Conservation (phyloP, 2,888 invertebrate species). For the Cerastis rubricosa region DNA sequence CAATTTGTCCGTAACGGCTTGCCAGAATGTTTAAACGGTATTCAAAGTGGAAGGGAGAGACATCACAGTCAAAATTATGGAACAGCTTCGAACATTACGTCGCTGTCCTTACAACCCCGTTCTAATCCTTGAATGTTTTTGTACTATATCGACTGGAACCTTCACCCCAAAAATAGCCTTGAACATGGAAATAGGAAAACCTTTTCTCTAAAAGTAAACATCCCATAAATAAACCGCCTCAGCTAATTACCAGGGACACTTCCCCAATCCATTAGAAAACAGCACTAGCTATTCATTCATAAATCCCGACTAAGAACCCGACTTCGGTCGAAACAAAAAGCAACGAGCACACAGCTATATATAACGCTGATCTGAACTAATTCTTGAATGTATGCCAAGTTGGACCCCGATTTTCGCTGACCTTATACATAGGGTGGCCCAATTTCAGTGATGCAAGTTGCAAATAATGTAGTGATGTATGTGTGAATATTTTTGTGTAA, state of each 20-base stretch:
- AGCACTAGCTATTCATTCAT: conserved; percentile 52
- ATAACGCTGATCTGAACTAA: conserved; percentile 71
- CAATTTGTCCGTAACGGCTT: no score
- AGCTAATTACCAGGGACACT: conserved; percentile 37
- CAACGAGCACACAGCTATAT: conserved; percentile 49
- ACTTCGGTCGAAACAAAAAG: conserved; percentile 61
- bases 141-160: background rate
- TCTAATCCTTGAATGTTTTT: background rate
- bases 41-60: no score
- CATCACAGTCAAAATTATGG: no score
- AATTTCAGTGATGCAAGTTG: conserved; percentile 68
- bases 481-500: conserved; percentile 33
- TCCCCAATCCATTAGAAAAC: conserved; percentile 39
- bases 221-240: conserved; percentile 21
- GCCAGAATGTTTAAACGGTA: no score
- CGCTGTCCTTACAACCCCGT: no score
- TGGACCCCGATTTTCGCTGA: conserved; percentile 72
- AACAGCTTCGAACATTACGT: no score
- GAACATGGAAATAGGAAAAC: background rate
- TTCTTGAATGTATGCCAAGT: conserved; percentile 78
- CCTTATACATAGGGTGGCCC: conserved; percentile 69
- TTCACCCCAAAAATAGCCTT: background rate
- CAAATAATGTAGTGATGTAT: conserved; percentile 62
- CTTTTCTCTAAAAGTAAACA: conserved; percentile 21
- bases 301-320: conserved; percentile 61